Evolutionary conservation across 2,797 vertebrate genomes (phyloP).

Genomic region (Muscicapa comitata): DNA sequence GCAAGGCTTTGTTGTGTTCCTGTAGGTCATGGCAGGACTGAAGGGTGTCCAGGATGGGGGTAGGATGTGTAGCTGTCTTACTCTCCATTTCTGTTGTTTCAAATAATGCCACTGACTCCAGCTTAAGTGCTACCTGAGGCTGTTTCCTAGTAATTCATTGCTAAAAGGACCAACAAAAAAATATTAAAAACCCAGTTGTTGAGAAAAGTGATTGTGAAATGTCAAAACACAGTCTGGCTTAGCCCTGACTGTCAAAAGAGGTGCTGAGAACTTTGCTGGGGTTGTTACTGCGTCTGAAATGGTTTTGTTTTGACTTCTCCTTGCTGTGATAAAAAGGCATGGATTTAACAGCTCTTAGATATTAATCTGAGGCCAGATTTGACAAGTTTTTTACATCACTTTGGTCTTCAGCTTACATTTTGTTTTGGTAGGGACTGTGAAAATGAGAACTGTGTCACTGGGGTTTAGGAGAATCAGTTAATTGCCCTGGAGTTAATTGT

Average conservation of each 20-base stretch:
- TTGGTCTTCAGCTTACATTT: background rate
- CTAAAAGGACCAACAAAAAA: background rate
- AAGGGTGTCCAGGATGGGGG: background rate
- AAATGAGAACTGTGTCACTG: background rate
- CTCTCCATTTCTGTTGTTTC: background rate
- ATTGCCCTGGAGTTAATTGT: background rate
- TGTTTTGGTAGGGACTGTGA: background rate
- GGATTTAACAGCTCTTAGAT: background rate
- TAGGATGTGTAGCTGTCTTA: too few species aligned
- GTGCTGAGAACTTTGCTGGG: background rate
- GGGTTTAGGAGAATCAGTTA: background rate
- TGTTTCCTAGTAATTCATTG: background rate
- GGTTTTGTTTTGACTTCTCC: background rate
- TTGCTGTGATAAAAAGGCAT: background rate
- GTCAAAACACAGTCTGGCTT: background rate
- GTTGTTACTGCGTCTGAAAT: background rate
- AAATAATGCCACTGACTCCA: background rate
- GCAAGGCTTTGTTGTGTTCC: background rate
- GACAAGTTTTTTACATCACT: background rate
- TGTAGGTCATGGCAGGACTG: background rate
- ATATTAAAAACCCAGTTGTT: background rate
- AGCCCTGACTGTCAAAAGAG: background rate
- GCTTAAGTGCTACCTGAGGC: rapidly evolving
- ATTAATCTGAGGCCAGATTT: background rate
- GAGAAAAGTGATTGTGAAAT: background rate